Evolutionary conservation across 2,113 vertebrate species (phyloP), one percentile per base, ranked within the genome.

Genomic region (Saguinus imperator): DNA sequence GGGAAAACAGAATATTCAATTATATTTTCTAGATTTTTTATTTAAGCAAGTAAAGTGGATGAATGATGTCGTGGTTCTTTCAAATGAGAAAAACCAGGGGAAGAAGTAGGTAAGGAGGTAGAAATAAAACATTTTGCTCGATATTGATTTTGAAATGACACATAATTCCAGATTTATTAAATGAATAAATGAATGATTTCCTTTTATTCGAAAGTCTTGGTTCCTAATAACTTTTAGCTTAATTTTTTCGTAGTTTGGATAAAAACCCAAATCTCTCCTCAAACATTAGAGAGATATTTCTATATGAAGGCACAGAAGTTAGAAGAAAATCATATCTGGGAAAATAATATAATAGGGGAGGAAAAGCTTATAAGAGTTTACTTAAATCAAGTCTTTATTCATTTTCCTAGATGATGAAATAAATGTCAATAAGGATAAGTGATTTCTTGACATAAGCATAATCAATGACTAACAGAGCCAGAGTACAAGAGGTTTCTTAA

Each of bases 341-440:
- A 50, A 92, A 81, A 75, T 92, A 72, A 79, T 48, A 70, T 43
- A 32, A 72, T 40, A 40, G 20, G 2, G 5, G 23, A 61, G 52
- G 50, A 72, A 29, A 5, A 43, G 17, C 70, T 80, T 57, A 14
- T 29, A 85, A 52, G n/a, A 76, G 14, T 1, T 84, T 48, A 58
- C 61, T 58, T 58, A 84, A 64, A 66, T 73, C 1, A 90, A 97
- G 85, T 48, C 23, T 35, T 58, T 70, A 45, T 77, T 85, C 57
- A 87, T 70, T 82, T 94, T 86, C 86, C 8, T 82, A 79, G 52
- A 82, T 73, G 21, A 82, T 80, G 52, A 91, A 88, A 27, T 73
- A 77, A 85, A 35, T 6, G 14, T 82, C 40, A 61, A 14, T 32
- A 40, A n/a, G 82, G 29, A 23, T 66, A 88, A 91, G 35, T 82